Conservation (phyloP, 2,888 invertebrate genomes). For the Dicyrtoma fusca region DNA sequence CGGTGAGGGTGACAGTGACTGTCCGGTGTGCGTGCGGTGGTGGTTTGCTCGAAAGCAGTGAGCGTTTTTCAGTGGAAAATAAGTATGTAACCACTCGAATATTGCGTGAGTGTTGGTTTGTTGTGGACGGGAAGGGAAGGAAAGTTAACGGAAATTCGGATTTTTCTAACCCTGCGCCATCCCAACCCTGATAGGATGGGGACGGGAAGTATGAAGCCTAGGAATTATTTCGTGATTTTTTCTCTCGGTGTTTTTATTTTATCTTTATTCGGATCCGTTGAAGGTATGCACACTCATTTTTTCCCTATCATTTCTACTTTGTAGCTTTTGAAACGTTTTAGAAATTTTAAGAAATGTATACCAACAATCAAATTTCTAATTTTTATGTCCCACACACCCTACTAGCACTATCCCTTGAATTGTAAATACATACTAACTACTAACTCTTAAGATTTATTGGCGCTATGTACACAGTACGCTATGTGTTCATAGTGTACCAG, state of each 20-base stretch:
- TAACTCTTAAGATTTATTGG: too few species aligned
- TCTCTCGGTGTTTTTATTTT: background rate
- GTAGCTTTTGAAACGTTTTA: background rate
- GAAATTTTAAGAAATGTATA: too few species aligned
- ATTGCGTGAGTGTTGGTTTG: background rate
- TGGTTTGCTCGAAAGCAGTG: background rate
- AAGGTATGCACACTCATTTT: conserved; percentile 2
- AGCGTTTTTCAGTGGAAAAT: background rate
- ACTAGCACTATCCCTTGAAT: too few species aligned
- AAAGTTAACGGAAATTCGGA: conserved; percentile 22
- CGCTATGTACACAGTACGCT: too few species aligned
- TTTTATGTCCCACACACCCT: too few species aligned
- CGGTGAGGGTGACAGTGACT: too few species aligned
- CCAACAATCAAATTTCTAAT: background rate
- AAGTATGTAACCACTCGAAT: background rate
- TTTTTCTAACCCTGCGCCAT: conserved; percentile 20
- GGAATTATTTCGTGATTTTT: background rate
- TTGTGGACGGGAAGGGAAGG: background rate
- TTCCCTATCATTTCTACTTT: too few species aligned
- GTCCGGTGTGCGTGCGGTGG: too few species aligned
- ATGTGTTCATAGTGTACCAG: too few species aligned
- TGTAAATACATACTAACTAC: too few species aligned
- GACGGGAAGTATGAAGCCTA: background rate
- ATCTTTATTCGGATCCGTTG: conserved; percentile 4
- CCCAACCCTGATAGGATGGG: conserved; percentile 15